A percentile compares a stretch with the other conserved stretches of the same genome.
These are phyloP conservation scores for Climacteris rufus DNA, from an alignment of 2,113 vertebrate genomes.

Conservation along the genomic window DNA sequence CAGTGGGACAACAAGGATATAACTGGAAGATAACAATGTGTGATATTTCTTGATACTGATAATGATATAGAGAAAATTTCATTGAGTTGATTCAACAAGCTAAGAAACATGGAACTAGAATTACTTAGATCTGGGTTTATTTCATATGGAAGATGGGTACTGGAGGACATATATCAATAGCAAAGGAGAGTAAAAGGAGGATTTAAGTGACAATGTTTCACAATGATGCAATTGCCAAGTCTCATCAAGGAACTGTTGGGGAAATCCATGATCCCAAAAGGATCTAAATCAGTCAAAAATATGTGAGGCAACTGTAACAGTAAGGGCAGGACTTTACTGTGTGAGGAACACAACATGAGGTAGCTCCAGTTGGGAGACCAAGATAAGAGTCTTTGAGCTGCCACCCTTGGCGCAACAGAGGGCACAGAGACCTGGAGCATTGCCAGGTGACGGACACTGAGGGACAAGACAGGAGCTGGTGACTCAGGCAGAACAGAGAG, in stretches of 20 bases:
- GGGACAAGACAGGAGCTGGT: rapidly evolving
- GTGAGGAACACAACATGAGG: rapidly evolving
- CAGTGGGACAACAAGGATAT: not conserved
- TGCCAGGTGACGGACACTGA: not conserved
- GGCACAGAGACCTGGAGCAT: not conserved
- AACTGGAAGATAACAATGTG: not conserved
- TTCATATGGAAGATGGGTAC: not conserved
- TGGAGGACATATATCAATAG: not conserved
- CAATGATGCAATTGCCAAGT: not conserved
- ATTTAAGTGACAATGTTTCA: not conserved
- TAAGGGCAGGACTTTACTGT: not conserved
- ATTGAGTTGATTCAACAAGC: not conserved
- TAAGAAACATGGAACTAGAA: not conserved
- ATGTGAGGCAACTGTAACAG: not conserved
- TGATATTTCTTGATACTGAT: not conserved
- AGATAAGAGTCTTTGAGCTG: not conserved
- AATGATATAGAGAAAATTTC: not conserved
- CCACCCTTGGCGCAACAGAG: not conserved
- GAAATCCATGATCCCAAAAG: not conserved
- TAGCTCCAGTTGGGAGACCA: not conserved
- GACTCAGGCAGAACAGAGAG: rapidly evolving
- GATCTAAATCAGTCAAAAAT: constrained; percentile 5
- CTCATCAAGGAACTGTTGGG: constrained; percentile 29
- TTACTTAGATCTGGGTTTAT: not conserved
- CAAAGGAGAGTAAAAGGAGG: not conserved